These are phyloP conservation scores for Chironex yamaguchii DNA, from an alignment of 30 jellyfish, hydroid and myxozoan species.

Conservation along the genomic window DNA sequence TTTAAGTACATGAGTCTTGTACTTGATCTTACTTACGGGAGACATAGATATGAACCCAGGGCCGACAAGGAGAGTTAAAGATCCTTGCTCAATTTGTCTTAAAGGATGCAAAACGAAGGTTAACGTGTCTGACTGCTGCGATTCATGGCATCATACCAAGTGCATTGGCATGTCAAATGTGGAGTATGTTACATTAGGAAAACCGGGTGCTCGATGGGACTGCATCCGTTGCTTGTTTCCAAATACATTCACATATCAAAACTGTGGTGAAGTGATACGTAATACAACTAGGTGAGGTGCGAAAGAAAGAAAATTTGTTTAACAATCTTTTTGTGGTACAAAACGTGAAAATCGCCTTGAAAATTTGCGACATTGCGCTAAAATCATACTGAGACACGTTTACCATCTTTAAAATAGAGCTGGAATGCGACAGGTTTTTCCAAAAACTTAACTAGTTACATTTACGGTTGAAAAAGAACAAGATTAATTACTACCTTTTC, in stretches of 20 bases:
- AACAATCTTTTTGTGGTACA: no score
- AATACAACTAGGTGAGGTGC: conserved; percentile 29
- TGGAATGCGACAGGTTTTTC: no score
- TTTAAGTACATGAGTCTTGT: conserved; percentile 53
- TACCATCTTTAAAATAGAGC: no score
- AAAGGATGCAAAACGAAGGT: conserved; percentile 52
- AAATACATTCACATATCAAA: conserved; percentile 8
- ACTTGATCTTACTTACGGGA: conserved; percentile 55
- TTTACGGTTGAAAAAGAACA: no score
- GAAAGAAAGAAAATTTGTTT: conserved; percentile 20
- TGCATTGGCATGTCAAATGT: conserved; percentile 49
- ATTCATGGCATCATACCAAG: conserved; percentile 57
- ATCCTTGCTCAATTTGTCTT: conserved; percentile 55
- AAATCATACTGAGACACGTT: no score
- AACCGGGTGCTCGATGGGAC: conserved; percentile 37
- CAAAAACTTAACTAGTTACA: no score
- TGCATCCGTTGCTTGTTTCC: conserved; percentile 15
- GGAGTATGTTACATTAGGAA: conserved; percentile 52
- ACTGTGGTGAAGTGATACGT: not conserved
- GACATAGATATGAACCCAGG: conserved; percentile 59
- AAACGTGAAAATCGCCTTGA: no score
- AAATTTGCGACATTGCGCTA: no score
- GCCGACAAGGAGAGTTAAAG: conserved; percentile 60
- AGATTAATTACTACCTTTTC: no score
- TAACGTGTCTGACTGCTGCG: conserved; percentile 39